Conservation (phyloP, 2,888 invertebrate genomes). For the Melipona beecheii region DNA sequence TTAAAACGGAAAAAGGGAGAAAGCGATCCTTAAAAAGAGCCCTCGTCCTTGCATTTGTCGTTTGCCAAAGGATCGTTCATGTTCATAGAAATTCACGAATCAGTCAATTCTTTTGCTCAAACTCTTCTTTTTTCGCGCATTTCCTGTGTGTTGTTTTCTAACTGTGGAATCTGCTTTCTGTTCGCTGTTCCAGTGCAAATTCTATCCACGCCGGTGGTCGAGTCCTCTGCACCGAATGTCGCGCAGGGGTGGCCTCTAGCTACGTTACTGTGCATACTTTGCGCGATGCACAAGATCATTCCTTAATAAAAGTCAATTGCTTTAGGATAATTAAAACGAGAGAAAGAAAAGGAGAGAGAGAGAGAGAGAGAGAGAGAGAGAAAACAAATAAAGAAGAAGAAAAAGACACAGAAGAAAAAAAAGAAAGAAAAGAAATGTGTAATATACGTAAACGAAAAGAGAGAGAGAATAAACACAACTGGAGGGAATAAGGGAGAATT, state of each 20-base stretch:
- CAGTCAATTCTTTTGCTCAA: background rate
- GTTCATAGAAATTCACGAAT: background rate
- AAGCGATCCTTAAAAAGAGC: no score
- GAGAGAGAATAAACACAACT: slow-evolving; percentile 11
- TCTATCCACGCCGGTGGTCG: slow-evolving; percentile 65
- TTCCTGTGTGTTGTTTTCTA: background rate
- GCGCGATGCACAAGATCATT: slow-evolving; percentile 77
- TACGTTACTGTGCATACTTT: slow-evolving; percentile 74
- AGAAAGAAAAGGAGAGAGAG: slow-evolving; percentile 55
- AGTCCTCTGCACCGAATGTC: slow-evolving; percentile 72
- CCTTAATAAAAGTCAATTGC: slow-evolving; percentile 83
- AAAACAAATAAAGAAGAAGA: background rate
- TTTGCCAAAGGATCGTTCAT: no score
- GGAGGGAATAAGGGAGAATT: slow-evolving; percentile 30
- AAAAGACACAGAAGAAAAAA: slow-evolving; percentile 5
- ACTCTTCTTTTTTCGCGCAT: background rate
- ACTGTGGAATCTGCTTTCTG: slow-evolving; percentile 5
- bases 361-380: slow-evolving; percentile 35
- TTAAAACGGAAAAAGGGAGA: no score
- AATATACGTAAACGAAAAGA: slow-evolving; percentile 34
- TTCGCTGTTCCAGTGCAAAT: slow-evolving; percentile 75
- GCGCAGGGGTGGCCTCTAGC: slow-evolving; percentile 70
- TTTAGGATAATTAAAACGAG: slow-evolving; percentile 76
- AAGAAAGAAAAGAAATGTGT: slow-evolving; percentile 26
- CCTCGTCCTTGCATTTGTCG: no score